phyloP scores from a whole-genome alignment of 2,113 vertebrate genomes.

The Tiliqua scincoides region DNA sequence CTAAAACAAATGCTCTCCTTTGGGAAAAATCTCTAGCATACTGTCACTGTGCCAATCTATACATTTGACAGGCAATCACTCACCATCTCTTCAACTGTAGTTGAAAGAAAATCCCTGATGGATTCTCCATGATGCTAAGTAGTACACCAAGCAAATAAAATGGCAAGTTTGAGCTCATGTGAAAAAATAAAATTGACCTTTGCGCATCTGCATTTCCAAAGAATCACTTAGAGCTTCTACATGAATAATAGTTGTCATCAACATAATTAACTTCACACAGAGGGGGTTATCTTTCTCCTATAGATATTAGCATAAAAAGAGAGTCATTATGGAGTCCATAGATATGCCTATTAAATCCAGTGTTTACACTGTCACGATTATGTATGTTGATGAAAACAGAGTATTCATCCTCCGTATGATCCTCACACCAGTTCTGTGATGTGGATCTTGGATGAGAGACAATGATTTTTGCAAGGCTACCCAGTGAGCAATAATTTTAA shows the following conservation, averaged over 20 bases:
- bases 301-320: not conserved
- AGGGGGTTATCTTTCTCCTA: not conserved
- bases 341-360: not conserved
- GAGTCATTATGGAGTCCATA: not conserved
- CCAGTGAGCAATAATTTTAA: not conserved
- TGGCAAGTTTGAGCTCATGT: slow-evolving; percentile 8
- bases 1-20: slow-evolving; percentile 44
- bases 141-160: slow-evolving; percentile 28
- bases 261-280: not conserved
- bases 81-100: slow-evolving; percentile 47
- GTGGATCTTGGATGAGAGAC: not conserved
- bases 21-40: slow-evolving; percentile 48
- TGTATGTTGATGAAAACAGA: not conserved
- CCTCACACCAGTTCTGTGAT: not conserved
- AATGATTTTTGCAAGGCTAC: not conserved
- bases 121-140: slow-evolving; percentile 15
- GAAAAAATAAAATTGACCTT: not conserved
- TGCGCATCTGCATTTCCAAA: not conserved
- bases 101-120: slow-evolving; percentile 52
- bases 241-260: not conserved
- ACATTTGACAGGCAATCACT: slow-evolving; percentile 63
- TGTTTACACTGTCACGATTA: not conserved
- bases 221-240: not conserved
- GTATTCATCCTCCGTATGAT: not conserved
- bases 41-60: slow-evolving; percentile 49